Percentiles rank a stretch among this genome's conserved stretches.
These are phyloP conservation scores for Laterallus jamaicensis DNA, from an alignment of 2,113 vertebrate genomes.

Conservation along the genomic window DNA sequence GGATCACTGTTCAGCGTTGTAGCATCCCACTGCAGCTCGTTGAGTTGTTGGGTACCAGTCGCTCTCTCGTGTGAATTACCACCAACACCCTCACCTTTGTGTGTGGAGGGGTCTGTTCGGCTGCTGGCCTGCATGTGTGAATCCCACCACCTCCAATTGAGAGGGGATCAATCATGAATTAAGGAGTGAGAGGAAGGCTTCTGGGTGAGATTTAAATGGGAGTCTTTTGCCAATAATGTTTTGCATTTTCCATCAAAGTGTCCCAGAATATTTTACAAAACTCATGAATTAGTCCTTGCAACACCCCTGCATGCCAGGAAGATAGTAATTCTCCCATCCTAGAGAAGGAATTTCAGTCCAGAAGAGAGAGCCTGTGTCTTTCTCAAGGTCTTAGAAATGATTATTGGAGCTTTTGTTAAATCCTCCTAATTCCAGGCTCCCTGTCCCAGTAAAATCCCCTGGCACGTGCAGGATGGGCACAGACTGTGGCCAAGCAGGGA, in stretches of 20 bases:
- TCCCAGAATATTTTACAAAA: neutral
- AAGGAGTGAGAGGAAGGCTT: slow-evolving; percentile 11
- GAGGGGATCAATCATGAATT: neutral
- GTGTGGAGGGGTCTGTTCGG: neutral
- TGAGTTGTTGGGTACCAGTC: neutral
- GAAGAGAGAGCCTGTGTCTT: neutral
- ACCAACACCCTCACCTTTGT: neutral
- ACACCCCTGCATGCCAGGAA: neutral
- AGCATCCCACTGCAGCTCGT: rapidly evolving
- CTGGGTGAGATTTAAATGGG: slow-evolving; percentile 19
- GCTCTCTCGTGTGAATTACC: neutral
- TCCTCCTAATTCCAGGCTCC: neutral
- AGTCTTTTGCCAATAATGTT: slow-evolving; percentile 12
- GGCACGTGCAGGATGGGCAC: neutral
- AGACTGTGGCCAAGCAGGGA: neutral
- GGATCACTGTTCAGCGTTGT: neutral
- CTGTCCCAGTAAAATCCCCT: neutral
- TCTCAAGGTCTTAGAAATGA: neutral
- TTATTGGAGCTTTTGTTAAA: neutral
- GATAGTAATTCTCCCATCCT: neutral
- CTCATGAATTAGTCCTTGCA: neutral
- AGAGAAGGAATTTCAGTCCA: neutral
- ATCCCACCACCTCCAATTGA: slow-evolving; percentile 22
- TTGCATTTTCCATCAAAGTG: neutral
- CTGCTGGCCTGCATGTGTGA: neutral